These are phyloP conservation scores for Fistularia tabacaria DNA, from an alignment of 2,797 vertebrate genomes.

Conservation along the genomic window DNA sequence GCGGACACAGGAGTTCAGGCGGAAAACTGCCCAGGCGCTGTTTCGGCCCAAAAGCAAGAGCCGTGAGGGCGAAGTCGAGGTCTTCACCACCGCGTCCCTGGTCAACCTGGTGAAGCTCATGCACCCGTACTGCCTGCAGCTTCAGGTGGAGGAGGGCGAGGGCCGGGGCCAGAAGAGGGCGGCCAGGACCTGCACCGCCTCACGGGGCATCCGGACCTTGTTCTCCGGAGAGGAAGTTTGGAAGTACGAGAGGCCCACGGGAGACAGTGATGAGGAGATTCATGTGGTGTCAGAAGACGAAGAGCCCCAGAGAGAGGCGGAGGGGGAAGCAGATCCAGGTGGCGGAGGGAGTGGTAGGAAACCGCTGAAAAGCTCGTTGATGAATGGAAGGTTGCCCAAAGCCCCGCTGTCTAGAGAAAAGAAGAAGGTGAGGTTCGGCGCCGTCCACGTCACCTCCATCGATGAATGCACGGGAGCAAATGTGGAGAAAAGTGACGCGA, in stretches of 20 bases:
- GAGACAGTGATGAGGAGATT: conserved; percentile 64
- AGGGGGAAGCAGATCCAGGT: not conserved
- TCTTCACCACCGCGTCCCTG: conserved; percentile 72
- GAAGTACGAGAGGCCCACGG: conserved; percentile 62
- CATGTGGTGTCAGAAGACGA: conserved; percentile 69
- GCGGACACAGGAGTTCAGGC: conserved; percentile 9
- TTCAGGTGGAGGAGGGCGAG: conserved; percentile 65
- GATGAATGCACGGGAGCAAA: conserved; percentile 23
- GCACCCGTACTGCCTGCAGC: conserved; percentile 87
- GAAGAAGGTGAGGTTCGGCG: conserved; percentile 74
- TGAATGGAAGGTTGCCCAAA: conserved; percentile 35
- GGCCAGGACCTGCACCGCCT: not conserved
- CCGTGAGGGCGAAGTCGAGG: conserved; percentile 43
- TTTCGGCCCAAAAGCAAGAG: conserved; percentile 25
- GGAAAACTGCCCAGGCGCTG: conserved; percentile 15
- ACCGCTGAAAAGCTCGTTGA: conserved; percentile 45
- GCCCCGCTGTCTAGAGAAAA: conserved; percentile 33
- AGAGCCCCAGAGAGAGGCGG: conserved; percentile 4
- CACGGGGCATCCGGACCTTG: conserved; percentile 7
- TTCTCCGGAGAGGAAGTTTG: conserved; percentile 66
- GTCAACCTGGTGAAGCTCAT: conserved; percentile 87
- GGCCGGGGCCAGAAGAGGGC: conserved; percentile 17
- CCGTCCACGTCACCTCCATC: conserved; percentile 54
- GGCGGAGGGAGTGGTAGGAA: not conserved
- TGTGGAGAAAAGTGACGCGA: conserved; percentile 5